These are phyloP conservation scores for Popillia japonica DNA, from an alignment of 1,140 invertebrate species.

Conservation along the genomic window DNA sequence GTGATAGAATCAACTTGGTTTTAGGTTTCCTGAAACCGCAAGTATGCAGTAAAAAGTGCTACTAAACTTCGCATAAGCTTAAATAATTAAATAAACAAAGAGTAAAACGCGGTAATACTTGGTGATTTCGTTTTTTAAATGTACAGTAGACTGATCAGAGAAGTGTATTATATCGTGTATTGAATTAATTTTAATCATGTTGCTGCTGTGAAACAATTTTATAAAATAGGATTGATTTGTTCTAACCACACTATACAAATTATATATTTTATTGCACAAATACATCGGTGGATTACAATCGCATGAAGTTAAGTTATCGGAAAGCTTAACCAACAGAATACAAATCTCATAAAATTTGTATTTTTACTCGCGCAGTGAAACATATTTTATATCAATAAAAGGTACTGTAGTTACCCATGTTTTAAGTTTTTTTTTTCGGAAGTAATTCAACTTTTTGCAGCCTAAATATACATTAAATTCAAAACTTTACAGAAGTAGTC, in stretches of 20 bases:
- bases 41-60: slow-evolving; percentile 7
- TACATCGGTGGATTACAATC: neutral
- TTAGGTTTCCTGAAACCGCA: neutral
- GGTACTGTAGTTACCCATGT: no score
- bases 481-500: no score
- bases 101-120: slow-evolving; percentile 29
- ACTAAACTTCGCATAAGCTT: slow-evolving; percentile 21
- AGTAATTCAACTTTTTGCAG: no score
- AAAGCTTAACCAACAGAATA: no score
- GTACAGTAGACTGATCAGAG: slow-evolving; percentile 51
- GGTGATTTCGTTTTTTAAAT: slow-evolving; percentile 46
- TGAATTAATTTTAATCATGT: slow-evolving; percentile 48
- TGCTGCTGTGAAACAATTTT: slow-evolving; percentile 42
- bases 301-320: no score
- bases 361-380: no score
- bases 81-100: neutral
- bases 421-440: no score
- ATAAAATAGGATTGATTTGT: neutral
- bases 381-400: no score
- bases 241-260: neutral
- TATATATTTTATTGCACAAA: slow-evolving; percentile 39
- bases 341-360: no score
- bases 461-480: no score
- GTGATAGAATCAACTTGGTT: neutral
- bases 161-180: slow-evolving; percentile 41